Evolutionary conservation across 2,113 vertebrate genomes (phyloP), one percentile per base, ranked within the genome.

Genomic region (Esox niger): DNA sequence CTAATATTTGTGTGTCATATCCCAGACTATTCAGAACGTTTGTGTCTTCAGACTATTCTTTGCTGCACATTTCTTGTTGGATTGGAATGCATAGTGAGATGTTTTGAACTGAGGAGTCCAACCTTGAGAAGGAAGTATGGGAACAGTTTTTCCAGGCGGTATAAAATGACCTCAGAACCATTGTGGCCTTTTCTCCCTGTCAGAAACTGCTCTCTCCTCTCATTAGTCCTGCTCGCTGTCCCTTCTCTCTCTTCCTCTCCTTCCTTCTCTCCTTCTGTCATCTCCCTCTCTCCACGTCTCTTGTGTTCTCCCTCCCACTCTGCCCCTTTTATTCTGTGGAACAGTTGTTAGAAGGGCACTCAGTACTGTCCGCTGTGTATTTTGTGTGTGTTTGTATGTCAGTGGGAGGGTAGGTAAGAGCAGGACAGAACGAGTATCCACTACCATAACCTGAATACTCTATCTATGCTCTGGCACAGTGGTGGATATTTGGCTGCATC

Each of bases 331-430:
- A 15, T 64, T 3, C 15, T 13, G 6, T 52, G 26, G 49, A n/a
- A 2, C n/a, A 21, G 23, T 63, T 1, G 2, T 38, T 63, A n/a
- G 2, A 20, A n/a, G 13, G 15, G 20, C 26, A 15, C 43, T 46
- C 26, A 17, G 38, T 49, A 17, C 27, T 58, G 31, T 33, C 6
- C 54, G 35, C 2, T n/a, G 55, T 30, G 56, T 30, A 26, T 26
- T 17, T 23, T 2, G 31, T 38, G 58, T 38, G 46, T 62, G 46
- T 67, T 56, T 61, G 57, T 57, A 20, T 67, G 54, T 66, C 67
- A 26, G 54, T 60, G 55, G 62, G 32, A 55, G 11, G 30, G 27
- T 58, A 6, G 20, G 31, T 56, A 9, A n/a, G 32, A 29, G 62
- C 6, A n/a, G n/a, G n/a, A n/a, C n/a, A n/a, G 46, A 33, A 7